Conservation (phyloP, 2,888 invertebrate genomes). For the Metacarcinus magister region DNA sequence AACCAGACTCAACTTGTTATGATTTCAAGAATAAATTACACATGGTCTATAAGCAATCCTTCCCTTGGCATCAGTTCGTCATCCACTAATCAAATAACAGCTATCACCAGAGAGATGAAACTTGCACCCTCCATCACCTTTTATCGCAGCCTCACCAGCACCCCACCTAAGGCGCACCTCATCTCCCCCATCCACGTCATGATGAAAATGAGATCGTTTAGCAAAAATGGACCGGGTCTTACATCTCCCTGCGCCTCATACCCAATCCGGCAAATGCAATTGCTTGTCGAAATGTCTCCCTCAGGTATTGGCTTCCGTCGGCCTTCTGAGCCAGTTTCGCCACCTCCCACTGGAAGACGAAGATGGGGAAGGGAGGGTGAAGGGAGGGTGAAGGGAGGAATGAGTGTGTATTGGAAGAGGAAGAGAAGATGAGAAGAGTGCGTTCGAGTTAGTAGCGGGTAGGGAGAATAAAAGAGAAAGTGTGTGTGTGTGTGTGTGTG, state of each 20-base stretch:
- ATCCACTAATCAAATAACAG: no score
- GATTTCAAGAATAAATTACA: background rate
- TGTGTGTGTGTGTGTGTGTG: slow-evolving; percentile 26
- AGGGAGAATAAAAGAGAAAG: background rate
- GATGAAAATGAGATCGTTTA: slow-evolving; percentile 73
- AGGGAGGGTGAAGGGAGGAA: background rate
- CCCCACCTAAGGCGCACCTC: background rate
- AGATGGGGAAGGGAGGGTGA: background rate
- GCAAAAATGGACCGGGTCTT: slow-evolving; percentile 64
- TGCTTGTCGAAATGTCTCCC: slow-evolving; percentile 67
- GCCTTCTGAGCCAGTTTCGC: slow-evolving; percentile 34
- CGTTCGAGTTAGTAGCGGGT: no score
- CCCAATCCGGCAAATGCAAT: slow-evolving; percentile 72
- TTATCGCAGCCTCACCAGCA: no score
- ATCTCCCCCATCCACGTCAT: slow-evolving; percentile 18
- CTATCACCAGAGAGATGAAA: no score
- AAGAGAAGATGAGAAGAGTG: background rate
- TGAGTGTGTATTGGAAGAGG: background rate
- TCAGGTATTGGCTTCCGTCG: background rate
- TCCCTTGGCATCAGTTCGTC: background rate
- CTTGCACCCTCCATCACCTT: no score
- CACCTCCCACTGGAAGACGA: background rate
- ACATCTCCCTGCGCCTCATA: slow-evolving; percentile 68
- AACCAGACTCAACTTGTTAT: background rate
- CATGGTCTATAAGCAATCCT: background rate